Evolutionary conservation across 1,140 invertebrate genomes (phyloP), one percentile per base, ranked within the genome.

Genomic region (Paraescarpia echinospica): DNA sequence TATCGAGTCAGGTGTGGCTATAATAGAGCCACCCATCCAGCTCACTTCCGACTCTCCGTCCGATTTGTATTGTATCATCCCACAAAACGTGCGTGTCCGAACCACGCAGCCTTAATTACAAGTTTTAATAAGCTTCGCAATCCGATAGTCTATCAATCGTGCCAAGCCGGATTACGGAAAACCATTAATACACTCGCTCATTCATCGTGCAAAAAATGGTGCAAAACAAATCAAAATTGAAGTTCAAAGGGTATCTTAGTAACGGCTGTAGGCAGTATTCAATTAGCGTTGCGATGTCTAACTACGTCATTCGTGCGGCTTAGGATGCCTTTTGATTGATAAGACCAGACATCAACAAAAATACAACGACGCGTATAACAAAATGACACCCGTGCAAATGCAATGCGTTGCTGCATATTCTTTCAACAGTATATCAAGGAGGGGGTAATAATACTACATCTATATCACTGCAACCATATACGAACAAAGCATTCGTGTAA

Each of bases 91-190:
- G 59, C 59, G 59, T 77, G 59, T 77, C 59, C 27, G 22, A 6
- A 77, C 12, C 14, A 18, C 59, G 18, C 59, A 14, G 59, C 59
- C 22, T 77, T 77, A 77, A 77, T 77, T 77, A 77, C 59, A 31
- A 77, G 59, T 77, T 77, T 77, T 77, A 77, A 77, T 77, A 77
- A 77, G 59, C 27, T 77, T 77, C 59, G 59, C 59, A 77, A 77
- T 31, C 59, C 59, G 59, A 77, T 77, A 77, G 59, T 77, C 59
- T 2, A 77, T 77, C 59, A 77, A 77, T 77, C 59, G 59, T 77
- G 2, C 59, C 59, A 77, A 77, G 59, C 27, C 59, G 59, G 59
- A 77, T 77, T 77, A 77, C 27, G 22, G 59, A 77, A 77, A 6
- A 12, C 59, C 59, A 77, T 77, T 77, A 77, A 2, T 77, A 77